A percentile compares a stretch with the other conserved stretches of the same genome.
These are phyloP conservation scores for Liodrosophila aerea DNA, from an alignment of 2,888 invertebrate species.

Conservation along the genomic window DNA sequence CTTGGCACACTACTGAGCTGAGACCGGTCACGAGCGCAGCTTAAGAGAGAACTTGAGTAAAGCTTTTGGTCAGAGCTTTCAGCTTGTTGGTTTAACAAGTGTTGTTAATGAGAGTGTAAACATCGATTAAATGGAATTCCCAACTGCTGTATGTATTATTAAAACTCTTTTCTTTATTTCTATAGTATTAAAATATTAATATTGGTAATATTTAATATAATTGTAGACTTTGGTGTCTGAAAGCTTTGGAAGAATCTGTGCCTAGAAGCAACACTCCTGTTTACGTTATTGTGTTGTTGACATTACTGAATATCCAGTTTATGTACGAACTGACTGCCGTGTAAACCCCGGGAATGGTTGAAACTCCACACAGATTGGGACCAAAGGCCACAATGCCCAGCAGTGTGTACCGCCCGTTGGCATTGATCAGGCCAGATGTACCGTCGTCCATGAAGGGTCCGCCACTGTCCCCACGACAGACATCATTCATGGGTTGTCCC, in stretches of 20 bases:
- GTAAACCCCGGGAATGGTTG: constrained; percentile 82
- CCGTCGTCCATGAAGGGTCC: constrained; percentile 81
- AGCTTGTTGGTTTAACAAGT: neutral
- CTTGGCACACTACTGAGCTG: constrained; percentile 49
- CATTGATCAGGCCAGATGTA: constrained; percentile 57
- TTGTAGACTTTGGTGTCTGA: constrained; percentile 50
- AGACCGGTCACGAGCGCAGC: constrained; percentile 15
- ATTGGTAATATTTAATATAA: no score
- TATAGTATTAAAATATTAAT: constrained; percentile 4
- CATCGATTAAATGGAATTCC: neutral
- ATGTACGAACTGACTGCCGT: constrained; percentile 81
- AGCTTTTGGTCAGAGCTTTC: constrained; percentile 59
- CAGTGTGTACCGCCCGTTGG: constrained; percentile 65
- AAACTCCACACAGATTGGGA: constrained; percentile 80
- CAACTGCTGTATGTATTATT: no score
- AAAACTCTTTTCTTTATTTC: neutral
- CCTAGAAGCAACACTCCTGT: neutral
- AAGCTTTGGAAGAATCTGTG: constrained; percentile 47
- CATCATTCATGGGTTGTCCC: constrained; percentile 81
- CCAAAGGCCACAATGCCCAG: constrained; percentile 81
- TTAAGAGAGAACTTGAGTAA: constrained; percentile 29
- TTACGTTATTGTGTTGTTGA: constrained; percentile 17
- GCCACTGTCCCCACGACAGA: constrained; percentile 82
- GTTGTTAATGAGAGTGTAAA: neutral
- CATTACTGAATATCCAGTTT: constrained; percentile 80